Evolutionary conservation across 2,888 invertebrate genomes (phyloP).

Genomic region (Scaptomyza reducta): DNA sequence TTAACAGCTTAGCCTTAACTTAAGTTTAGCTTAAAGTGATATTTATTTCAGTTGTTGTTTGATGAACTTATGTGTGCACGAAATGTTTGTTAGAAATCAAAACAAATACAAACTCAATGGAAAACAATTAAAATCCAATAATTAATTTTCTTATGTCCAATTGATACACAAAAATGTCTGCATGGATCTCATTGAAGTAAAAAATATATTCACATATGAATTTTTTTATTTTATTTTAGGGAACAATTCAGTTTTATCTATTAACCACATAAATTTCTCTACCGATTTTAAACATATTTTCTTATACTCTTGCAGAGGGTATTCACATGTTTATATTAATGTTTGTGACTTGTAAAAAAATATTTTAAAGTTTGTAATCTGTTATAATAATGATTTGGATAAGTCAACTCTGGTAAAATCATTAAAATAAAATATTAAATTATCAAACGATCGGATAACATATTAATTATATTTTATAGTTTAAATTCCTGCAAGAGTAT

Average conservation of each 20-base stretch:
- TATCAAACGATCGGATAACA: background rate
- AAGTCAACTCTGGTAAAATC: too few relatives aligned
- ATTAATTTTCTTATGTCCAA: constrained; percentile 15
- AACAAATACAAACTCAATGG: constrained; percentile 26
- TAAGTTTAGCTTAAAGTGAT: constrained; percentile 41
- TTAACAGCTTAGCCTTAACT: constrained; percentile 16
- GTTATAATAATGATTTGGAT: background rate
- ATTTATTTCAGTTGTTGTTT: constrained; percentile 24
- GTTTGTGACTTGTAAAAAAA: too few relatives aligned
- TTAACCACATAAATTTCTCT: constrained; percentile 7
- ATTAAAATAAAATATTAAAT: too few relatives aligned
- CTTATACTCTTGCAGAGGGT: constrained; percentile 5
- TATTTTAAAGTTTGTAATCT: too few relatives aligned
- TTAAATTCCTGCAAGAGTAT: background rate
- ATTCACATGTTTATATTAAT: background rate
- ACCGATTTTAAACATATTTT: constrained; percentile 22
- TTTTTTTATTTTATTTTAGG: constrained; percentile 3
- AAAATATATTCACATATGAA: constrained; percentile 20
- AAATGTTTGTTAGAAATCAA: constrained; percentile 57
- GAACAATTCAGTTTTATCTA: background rate
- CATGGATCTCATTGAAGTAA: constrained; percentile 83
- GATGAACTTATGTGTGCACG: constrained; percentile 74
- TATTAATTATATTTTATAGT: background rate
- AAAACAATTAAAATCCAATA: constrained; percentile 29
- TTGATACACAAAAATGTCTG: constrained; percentile 80